Evolutionary conservation across 64 coral and sea anemone genomes (phyloP), one percentile per base, ranked within the genome.

Genomic region (Pocillopora damicornis): DNA sequence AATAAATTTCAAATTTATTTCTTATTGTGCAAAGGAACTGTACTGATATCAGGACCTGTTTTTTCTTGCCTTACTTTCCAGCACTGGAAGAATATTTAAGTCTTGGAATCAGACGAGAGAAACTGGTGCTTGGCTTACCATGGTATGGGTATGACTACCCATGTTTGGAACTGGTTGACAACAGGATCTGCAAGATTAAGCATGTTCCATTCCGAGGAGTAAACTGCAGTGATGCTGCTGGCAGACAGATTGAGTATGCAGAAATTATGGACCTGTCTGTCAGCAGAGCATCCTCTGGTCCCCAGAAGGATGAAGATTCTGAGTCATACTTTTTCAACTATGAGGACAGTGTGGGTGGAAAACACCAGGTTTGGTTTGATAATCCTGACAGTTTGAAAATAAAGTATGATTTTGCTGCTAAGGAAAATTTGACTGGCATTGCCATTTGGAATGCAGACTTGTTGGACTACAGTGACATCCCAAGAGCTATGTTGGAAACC

Each of bases 221-320:
- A 61, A 98, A 98, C 75, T 98, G 96, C 64, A 98, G 96, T 65
- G 96, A 98, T 78, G 96, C 96, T 45, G 96, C 96, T 75, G 96
- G 96, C 11, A 75, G 77, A 63, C 92, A 98, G 67, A 87, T 94
- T 35, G 87, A 86, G 26, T 98, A 94, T 89, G 89, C 92, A 58
- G 94, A 90, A 18, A 83, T 98, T 45, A 69, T 94, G 26, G 96
- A 98, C 37, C 85, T 98, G 57, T 17, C 90, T 17, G 64, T 94
- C 36, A 91, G 89, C 58, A 60, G 96, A 22, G 87, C 90, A 16
- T 81, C 87, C 8, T 63, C 74, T 13, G 89, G 86, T 1, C 92
- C 88, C 17, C 74, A 96, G 23, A 87, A 83, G 91, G 87, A 89
- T 58, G 11, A 77, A 63, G 80, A 93, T 58, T 90, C 83, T n/a